Base-by-base conservation (phyloP, 2,113 vertebrate species). In the Rhinoptilus africanus region DNA sequence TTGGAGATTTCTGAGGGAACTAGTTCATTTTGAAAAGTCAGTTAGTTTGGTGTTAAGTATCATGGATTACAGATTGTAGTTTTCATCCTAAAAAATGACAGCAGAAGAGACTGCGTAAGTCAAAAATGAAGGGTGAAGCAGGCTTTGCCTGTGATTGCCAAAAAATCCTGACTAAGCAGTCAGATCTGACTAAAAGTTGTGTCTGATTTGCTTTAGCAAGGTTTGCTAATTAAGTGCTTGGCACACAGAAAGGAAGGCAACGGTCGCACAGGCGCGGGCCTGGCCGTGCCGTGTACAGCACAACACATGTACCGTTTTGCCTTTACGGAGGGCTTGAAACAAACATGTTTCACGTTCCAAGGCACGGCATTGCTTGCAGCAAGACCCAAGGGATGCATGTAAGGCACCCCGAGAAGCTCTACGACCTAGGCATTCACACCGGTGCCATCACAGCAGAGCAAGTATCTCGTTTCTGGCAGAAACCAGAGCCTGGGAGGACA, bases 171-270 rank as follows among this genome's bases (percentile, higher is more conserved):
- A 66, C 92, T 26, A 28, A 83, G 76, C 75, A 83, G 47, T 28
- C 43, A 81, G 32, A 21, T 86, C 85, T 66, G 66, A 72, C 83
- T 89, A 41, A 2, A 75, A 91, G n/a, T 37, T 43, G 45, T 28
- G 62, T 68, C 66, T 64, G 37, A 82, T 74, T 71, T 67, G 28
- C 50, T 95, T 75, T 34, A 47, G 45, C 16, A 23, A 86, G 73
- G 64, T 91, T 94, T 91, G 91, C 56, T 86, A 22, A 20, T 4
- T 26, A 75, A 95, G 79, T 82, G 86, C 94, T 88, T 82, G 91
- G 91, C 92, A 95, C 94, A 93, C 92, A 89, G 86, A 75, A 92
- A 91, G 94, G 84, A 63, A 89, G 92, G 92, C 91, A 85, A 37
- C 4, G 80, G 51, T 77, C 10, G 6, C 76, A 7, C 83, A 39